Evolutionary conservation across 1,140 invertebrate species (phyloP), one percentile per base, ranked within the genome.

Genomic region (Aphidius gifuensis): DNA sequence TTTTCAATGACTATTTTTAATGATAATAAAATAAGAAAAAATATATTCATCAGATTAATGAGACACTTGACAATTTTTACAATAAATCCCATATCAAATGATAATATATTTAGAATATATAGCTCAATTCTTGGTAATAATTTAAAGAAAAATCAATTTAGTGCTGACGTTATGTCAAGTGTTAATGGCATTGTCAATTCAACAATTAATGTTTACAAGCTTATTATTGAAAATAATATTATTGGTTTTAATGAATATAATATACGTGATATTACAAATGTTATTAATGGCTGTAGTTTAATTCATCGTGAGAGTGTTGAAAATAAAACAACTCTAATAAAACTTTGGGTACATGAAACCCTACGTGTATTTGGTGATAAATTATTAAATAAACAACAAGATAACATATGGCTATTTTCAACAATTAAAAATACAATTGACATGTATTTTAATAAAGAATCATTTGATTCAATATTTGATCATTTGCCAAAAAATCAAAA

Each of bases 321-420:
- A 62, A 83, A 74, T 40, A 82, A 83, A 69, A 58, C 75, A 42
- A 74, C 72, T 3, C 73, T 81, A 9, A 67, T 80, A 66, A 86
- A 86, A 47, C 73, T 90, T 4, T 90, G 89, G 89, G 83, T 84
- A 5, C 88, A 90, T 72, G 89, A 91, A 81, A 79, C 84, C 0
- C 84, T 85, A 71, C 79, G 89, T 46, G 87, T 90, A 2, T 89
- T 88, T 71, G 86, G 86, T 64, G 89, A 91, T 73, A 83, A 88
- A 61, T 81, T 91, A 2, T 79, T 82, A 3, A 84, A 88, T 56
- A 71, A 80, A 6, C 23, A 32, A 32, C 23, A 32, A 32, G 89
- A 90, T 60, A 74, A 83, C 39, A 70, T 81, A 7, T 88, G 86
- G 84, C 69, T 91, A 0, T 88, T 85, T 66, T 63, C 71, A 3